Base-by-base conservation (phyloP, 2,888 invertebrate species). In the Lycia hirtaria region DNA sequence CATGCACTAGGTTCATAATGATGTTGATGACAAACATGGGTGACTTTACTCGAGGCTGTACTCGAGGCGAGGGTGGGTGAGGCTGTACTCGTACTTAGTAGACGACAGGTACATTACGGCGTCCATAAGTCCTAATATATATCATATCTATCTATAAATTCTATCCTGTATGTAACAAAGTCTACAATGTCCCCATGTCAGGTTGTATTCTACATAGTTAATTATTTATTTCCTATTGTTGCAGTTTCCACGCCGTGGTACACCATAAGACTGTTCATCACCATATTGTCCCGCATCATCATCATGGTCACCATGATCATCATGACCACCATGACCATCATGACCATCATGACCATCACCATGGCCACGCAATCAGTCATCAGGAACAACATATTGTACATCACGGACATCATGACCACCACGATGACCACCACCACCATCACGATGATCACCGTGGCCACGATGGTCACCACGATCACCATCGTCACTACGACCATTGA, bases 161-260 rank as follows among this genome's bases (percentile, higher is more conserved):
- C n/a, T n/a, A n/a, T n/a, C n/a, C n/a, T n/a, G n/a, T n/a, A n/a
- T n/a, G n/a, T n/a, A n/a, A n/a, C n/a, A n/a, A n/a, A n/a, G n/a
- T n/a, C n/a, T n/a, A n/a, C n/a, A n/a, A n/a, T n/a, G n/a, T n/a
- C n/a, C n/a, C n/a, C n/a, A n/a, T n/a, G n/a, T n/a, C n/a, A n/a
- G n/a, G n/a, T n/a, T n/a, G n/a, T n/a, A n/a, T n/a, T 33, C 6
- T 32, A 6, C 14, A 17, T 35, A 17, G n/a, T n/a, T n/a, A n/a
- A n/a, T 17, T 4, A 10, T 38, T 22, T 22, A n/a, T 14, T n/a
- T 19, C n/a, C 19, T 20, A 19, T 20, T 20, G 4, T 12, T n/a
- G 6, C 75, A 87, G 87, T 67, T 87, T 87, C 79, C 77, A 76
- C 48, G 87, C 87, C 38, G 74, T 76, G 58, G 86, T 86, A 41